These are phyloP conservation scores for Epistrophella euchroma DNA, from an alignment of 2,888 invertebrate species.

Conservation along the genomic window DNA sequence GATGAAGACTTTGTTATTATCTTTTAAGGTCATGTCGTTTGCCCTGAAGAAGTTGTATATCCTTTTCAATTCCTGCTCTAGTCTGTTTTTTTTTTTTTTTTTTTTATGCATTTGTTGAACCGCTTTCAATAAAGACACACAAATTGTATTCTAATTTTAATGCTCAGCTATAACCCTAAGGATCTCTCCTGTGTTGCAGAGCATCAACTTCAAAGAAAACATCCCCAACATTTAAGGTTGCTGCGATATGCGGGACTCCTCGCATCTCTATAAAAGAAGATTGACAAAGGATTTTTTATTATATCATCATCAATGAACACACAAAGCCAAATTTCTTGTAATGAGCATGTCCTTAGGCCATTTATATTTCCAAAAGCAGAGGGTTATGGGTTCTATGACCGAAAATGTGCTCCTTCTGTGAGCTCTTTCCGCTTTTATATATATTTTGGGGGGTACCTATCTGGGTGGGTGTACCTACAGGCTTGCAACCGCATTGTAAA, in stretches of 20 bases:
- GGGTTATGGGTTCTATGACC: conserved; percentile 17
- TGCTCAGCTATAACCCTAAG: conserved; percentile 24
- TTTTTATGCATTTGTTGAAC: conserved; percentile 6
- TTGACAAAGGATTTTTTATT: conserved; percentile 57
- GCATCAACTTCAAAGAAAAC: conserved; percentile 45
- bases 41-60: conserved; percentile 33
- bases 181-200: background rate
- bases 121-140: conserved; percentile 41
- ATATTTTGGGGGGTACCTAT: too few relatives aligned
- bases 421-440: background rate
- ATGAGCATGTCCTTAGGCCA: conserved; percentile 66
- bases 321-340: conserved; percentile 66
- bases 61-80: conserved; percentile 22
- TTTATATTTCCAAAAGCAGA: background rate
- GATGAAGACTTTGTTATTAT: conserved; percentile 34
- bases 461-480: background rate
- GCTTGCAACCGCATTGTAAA: conserved; percentile 13
- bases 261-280: conserved; percentile 29
- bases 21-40: conserved; percentile 63
- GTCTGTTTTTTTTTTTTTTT: background rate
- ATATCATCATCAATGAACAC: conserved; percentile 59
- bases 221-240: conserved; percentile 1
- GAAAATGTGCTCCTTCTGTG: conserved; percentile 19
- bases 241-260: background rate
- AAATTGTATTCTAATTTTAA: conserved; percentile 50